Conservation (phyloP, 1,140 invertebrate species). For the Drosophila truncata region DNA sequence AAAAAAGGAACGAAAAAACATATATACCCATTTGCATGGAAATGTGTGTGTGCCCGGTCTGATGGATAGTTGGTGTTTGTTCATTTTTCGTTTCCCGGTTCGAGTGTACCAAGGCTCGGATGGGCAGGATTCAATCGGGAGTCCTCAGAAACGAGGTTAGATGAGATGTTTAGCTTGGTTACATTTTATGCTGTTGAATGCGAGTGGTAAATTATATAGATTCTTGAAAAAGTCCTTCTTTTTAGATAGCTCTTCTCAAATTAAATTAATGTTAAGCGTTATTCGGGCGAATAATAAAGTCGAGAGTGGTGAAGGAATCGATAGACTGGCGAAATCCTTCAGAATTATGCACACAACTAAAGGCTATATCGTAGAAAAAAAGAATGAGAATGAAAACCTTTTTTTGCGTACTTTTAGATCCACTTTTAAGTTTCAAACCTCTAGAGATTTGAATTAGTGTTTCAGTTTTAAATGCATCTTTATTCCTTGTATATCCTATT, state of each 20-base stretch:
- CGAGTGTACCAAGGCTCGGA: conserved; percentile 18
- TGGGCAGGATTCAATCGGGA: conserved; percentile 2
- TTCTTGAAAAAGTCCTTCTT: neutral
- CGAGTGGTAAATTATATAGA: neutral
- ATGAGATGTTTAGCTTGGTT: neutral
- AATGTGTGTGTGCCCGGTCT: conserved; percentile 36
- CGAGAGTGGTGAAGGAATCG: neutral
- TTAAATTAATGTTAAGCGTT: neutral
- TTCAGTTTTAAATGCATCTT: too few species aligned
- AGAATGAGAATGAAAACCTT: too few species aligned
- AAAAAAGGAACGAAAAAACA: conserved; percentile 3
- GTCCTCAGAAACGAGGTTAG: neutral
- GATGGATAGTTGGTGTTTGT: conserved; percentile 38
- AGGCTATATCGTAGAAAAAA: too few species aligned
- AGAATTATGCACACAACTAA: too few species aligned
- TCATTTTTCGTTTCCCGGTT: conserved; percentile 19
- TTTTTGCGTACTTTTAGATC: too few species aligned
- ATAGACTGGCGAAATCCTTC: neutral
- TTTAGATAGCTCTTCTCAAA: neutral
- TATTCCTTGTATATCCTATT: neutral
- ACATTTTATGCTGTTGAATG: neutral
- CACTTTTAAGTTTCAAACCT: too few species aligned
- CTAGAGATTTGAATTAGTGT: too few species aligned
- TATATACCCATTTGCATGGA: conserved; percentile 41
- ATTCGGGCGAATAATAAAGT: neutral